Percentiles rank a stretch among this genome's conserved stretches.
These are phyloP conservation scores for Eulemur coronatus DNA, from an alignment of 2,797 vertebrate species.

Conservation along the genomic window DNA sequence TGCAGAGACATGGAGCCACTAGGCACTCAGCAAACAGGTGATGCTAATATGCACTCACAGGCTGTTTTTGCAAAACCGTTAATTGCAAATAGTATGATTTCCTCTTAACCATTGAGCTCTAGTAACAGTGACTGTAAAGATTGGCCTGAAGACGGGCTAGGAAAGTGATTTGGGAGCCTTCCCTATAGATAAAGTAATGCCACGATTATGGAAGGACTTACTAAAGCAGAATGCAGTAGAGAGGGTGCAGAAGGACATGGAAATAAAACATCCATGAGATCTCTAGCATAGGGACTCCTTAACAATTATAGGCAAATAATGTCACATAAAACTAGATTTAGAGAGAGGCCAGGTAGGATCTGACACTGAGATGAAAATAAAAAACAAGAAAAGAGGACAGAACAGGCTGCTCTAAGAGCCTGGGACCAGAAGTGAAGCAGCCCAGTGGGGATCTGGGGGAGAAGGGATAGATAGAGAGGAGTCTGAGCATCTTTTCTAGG, in stretches of 20 bases:
- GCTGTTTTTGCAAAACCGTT: background rate
- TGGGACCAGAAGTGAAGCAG: background rate
- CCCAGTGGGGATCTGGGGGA: accelerated
- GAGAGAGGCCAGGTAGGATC: background rate
- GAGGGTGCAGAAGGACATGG: background rate
- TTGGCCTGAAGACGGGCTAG: background rate
- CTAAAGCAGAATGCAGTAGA: background rate
- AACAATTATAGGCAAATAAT: background rate
- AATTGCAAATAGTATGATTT: background rate
- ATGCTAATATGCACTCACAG: background rate
- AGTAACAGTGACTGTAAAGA: background rate
- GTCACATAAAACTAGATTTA: background rate
- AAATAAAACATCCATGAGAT: background rate
- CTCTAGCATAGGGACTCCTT: background rate
- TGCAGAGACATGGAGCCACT: background rate
- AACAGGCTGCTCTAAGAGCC: background rate
- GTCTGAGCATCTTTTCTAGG: background rate
- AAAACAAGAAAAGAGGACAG: background rate
- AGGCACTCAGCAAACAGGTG: background rate
- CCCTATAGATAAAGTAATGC: background rate
- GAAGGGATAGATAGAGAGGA: background rate
- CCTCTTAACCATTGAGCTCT: background rate
- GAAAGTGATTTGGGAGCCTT: background rate
- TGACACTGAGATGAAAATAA: background rate
- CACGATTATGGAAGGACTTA: background rate